phyloP scores from a whole-genome alignment of 2,888 invertebrate species.

The Cataglyphis cursor region DNA sequence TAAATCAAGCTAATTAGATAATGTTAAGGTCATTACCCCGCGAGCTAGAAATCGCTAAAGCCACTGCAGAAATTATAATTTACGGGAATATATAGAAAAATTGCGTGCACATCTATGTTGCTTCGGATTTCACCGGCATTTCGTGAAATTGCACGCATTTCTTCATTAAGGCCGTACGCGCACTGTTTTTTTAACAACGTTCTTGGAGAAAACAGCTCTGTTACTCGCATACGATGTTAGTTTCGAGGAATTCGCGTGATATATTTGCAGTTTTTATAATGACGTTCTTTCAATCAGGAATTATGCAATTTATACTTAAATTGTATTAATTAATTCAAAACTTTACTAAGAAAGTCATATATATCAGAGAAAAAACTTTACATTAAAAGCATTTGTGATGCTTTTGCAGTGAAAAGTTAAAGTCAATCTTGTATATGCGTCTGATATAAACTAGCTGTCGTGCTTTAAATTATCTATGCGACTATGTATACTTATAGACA shows the following conservation, averaged over 20 bases:
- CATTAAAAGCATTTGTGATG: background rate
- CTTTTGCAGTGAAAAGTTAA: background rate
- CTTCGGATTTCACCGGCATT: constrained; percentile 68
- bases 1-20: constrained; percentile 14
- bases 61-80: constrained; percentile 75
- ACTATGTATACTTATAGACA: constrained; percentile 9
- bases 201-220: constrained; percentile 26
- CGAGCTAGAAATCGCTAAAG: constrained; percentile 66
- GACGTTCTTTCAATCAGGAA: background rate
- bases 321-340: background rate
- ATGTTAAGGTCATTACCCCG: constrained; percentile 45
- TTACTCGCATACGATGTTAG: background rate
- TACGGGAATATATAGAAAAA: constrained; percentile 59
- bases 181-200: constrained; percentile 24
- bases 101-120: constrained; percentile 62
- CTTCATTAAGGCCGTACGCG: constrained; percentile 32
- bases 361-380: background rate
- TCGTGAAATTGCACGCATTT: constrained; percentile 55
- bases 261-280: background rate
- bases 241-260: background rate
- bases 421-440: background rate
- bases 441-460: background rate
- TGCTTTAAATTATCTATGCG: background rate
- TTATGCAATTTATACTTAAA: background rate
- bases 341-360: background rate